Evolutionary conservation across 1,140 invertebrate genomes (phyloP).

Genomic region (Heliothis subflexa): DNA sequence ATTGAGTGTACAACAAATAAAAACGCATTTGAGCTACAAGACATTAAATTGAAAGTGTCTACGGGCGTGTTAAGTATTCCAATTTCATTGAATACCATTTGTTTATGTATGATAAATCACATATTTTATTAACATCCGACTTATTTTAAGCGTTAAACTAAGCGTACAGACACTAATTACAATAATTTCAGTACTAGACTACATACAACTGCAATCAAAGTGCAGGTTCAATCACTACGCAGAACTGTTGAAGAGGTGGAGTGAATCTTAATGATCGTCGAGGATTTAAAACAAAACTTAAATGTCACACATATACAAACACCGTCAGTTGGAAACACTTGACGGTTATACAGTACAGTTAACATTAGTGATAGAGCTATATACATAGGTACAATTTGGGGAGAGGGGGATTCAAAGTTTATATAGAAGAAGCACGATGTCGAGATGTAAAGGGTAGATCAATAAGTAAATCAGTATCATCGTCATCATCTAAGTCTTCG

Average conservation of each 20-base stretch:
- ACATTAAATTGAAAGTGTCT: background rate
- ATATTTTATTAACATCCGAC: too few relatives aligned
- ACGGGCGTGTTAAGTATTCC: too few relatives aligned
- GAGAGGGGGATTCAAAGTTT: background rate
- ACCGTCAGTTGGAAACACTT: background rate
- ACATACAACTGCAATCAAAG: background rate
- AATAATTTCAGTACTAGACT: background rate
- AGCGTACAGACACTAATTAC: slow-evolving; percentile 4
- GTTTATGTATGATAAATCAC: too few relatives aligned
- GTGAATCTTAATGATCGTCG: too few relatives aligned
- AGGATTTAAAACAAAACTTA: too few relatives aligned
- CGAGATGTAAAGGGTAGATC: background rate
- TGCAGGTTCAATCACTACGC: background rate
- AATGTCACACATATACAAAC: background rate
- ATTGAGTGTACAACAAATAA: background rate
- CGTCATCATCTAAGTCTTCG: slow-evolving; percentile 3
- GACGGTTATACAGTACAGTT: background rate
- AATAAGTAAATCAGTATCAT: slow-evolving; percentile 6
- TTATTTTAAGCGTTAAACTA: background rate
- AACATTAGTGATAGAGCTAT: background rate
- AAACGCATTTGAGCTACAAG: background rate
- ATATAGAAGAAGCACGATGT: slow-evolving; percentile 18
- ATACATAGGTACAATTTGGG: background rate
- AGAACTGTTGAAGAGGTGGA: too few relatives aligned
- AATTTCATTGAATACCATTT: too few relatives aligned